A percentile compares a stretch with the other conserved stretches of the same genome.
These are phyloP conservation scores for Campoplex nolae DNA, from an alignment of 2,888 invertebrate species.

Conservation along the genomic window DNA sequence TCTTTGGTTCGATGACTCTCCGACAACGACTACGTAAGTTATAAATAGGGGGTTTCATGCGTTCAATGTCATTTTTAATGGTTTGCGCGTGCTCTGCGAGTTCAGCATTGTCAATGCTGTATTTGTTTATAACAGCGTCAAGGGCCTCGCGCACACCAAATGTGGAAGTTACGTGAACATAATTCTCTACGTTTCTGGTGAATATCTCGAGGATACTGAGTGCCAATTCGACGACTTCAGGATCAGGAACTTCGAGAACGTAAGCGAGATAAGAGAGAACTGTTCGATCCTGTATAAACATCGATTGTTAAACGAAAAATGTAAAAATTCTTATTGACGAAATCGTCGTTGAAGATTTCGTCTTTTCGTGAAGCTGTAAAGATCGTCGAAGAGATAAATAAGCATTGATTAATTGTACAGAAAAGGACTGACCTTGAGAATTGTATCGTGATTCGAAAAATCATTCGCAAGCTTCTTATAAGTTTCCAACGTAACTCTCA, in stretches of 20 bases:
- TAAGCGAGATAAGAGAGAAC: conserved; percentile 82
- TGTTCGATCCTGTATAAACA: conserved; percentile 80
- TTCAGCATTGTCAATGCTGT: conserved; percentile 78
- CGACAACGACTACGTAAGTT: conserved; percentile 83
- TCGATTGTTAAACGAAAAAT: conserved; percentile 1
- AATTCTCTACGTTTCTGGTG: conserved; percentile 83
- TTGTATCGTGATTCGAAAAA: conserved; percentile 82
- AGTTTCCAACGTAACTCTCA: conserved; percentile 80
- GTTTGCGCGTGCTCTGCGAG: conserved; percentile 79
- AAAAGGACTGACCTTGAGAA: conserved; percentile 79
- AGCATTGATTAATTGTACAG: conserved; percentile 1
- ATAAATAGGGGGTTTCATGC: conserved; percentile 83
- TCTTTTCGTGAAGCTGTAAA: not conserved
- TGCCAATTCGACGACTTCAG: conserved; percentile 79
- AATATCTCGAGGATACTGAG: conserved; percentile 82
- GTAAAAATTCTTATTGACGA: not conserved
- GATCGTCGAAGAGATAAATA: not conserved
- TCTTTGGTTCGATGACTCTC: conserved; percentile 83
- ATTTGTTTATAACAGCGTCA: conserved; percentile 81
- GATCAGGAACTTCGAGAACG: conserved; percentile 80
- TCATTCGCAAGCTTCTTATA: conserved; percentile 82
- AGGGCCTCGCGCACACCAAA: conserved; percentile 83
- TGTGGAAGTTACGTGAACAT: conserved; percentile 83
- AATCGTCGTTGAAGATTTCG: not conserved
- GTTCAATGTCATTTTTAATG: conserved; percentile 82